Conservation (phyloP, 2,113 vertebrate species). For the Bos javanicus region DNA sequence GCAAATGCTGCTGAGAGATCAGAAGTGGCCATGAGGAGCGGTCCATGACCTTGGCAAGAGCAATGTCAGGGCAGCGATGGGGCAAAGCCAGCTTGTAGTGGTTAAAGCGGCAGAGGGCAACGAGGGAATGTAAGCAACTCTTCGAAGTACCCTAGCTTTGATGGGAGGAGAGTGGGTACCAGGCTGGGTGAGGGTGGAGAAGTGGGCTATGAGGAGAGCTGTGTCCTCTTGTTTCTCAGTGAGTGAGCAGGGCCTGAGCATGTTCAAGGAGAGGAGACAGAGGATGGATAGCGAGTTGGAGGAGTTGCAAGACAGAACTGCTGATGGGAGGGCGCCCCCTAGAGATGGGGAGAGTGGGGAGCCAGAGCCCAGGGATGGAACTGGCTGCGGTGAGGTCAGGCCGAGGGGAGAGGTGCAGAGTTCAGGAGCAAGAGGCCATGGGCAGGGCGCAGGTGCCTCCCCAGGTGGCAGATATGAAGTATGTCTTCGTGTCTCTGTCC, state of each 20-base stretch:
- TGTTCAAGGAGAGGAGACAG: neutral
- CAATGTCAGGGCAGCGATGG: neutral
- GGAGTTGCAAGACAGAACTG: neutral
- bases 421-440: neutral
- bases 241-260: neutral
- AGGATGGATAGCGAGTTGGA: neutral
- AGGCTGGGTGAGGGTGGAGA: neutral
- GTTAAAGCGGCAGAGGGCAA: neutral
- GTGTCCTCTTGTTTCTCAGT: neutral
- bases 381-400: neutral
- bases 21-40: neutral
- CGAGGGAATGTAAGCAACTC: neutral
- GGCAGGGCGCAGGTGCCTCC: accelerated
- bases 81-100: neutral
- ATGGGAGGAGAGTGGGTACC: neutral
- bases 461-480: neutral
- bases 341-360: neutral
- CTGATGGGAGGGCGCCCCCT: neutral
- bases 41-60: neutral
- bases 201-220: neutral
- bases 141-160: neutral
- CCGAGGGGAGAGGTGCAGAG: neutral
- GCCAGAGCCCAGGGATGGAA: neutral
- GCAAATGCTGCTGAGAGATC: neutral
- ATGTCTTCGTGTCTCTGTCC: neutral